Evolutionary conservation across 1,140 invertebrate species (phyloP).

Genomic region (Heliconius eleuchia): DNA sequence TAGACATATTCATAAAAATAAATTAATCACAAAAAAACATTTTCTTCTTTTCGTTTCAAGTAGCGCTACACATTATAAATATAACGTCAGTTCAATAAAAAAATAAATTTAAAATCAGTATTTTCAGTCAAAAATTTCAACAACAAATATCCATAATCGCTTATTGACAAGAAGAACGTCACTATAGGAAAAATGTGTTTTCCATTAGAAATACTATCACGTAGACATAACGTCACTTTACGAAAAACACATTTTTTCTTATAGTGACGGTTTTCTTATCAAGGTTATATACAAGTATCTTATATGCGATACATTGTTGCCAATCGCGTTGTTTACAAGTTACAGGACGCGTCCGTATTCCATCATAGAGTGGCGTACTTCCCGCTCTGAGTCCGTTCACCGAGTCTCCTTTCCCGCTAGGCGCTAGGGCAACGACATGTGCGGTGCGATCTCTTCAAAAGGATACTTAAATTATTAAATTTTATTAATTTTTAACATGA

Average conservation of each 20-base stretch:
- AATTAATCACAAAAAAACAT: too few species aligned
- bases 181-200: too few species aligned
- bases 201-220: too few species aligned
- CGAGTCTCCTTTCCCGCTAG: slow-evolving; percentile 74
- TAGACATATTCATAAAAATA: too few species aligned
- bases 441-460: slow-evolving; percentile 65
- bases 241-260: too few species aligned
- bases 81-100: background rate
- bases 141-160: background rate
- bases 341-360: slow-evolving; percentile 57
- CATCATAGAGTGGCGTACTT: slow-evolving; percentile 52
- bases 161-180: too few species aligned
- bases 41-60: too few species aligned
- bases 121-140: background rate
- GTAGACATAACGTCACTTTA: too few species aligned
- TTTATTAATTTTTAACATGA: slow-evolving; percentile 67
- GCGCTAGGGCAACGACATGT: slow-evolving; percentile 56
- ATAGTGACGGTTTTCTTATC: too few species aligned
- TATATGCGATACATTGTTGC: slow-evolving; percentile 25
- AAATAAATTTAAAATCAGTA: background rate
- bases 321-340: slow-evolving; percentile 55
- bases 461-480: slow-evolving; percentile 68
- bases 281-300: too few species aligned
- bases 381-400: slow-evolving; percentile 43
- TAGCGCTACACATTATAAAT: background rate